Evolutionary conservation across 2,797 vertebrate species (phyloP), one percentile per base, ranked within the genome.

Genomic region (Pampus argenteus): DNA sequence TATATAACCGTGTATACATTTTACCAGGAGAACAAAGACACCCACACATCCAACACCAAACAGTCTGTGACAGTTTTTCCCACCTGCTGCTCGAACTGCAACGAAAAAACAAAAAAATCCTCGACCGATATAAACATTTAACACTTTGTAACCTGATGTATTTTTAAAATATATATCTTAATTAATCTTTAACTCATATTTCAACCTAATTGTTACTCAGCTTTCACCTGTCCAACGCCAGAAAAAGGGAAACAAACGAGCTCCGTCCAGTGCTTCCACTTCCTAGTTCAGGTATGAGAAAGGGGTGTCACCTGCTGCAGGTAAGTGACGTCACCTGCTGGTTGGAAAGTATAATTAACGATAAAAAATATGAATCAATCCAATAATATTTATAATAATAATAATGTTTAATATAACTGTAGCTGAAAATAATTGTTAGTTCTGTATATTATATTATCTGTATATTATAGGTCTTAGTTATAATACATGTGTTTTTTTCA

Each of bases 281-380:
- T 89, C 87, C 89, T 80, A 47, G 50, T 76, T 69, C 66, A 68
- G 71, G 77, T 78, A 2, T 1, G 1, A 20, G 4, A 47, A 47
- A 54, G 55, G 70, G 86, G 87, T 61, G 87, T 48, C 71, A 74
- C 59, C 59, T 56, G 2, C 14, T 11, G 1, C 4, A 31, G 51
- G 51, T 34, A 38, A 17, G 9, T 49, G 40, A 28, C 44, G 11
- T 9, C 26, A 29, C 31, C 29, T 23, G 31, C 2, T 23, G 26
- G 13, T n/a, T 40, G 38, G 17, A 14, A 20, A 14, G 15, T 6
- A 26, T 6, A 11, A 6, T 0, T 15, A 50, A 6, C 1, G 5
- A 45, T n/a, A 20, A n/a, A 45, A 1, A 45, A 2, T 2, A 20
- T 40, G 4, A 0, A 40, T 40, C 14, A 10, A 11, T 11, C 34